Conservation (phyloP, 2,797 vertebrate species). For the Melopsittacus undulatus region DNA sequence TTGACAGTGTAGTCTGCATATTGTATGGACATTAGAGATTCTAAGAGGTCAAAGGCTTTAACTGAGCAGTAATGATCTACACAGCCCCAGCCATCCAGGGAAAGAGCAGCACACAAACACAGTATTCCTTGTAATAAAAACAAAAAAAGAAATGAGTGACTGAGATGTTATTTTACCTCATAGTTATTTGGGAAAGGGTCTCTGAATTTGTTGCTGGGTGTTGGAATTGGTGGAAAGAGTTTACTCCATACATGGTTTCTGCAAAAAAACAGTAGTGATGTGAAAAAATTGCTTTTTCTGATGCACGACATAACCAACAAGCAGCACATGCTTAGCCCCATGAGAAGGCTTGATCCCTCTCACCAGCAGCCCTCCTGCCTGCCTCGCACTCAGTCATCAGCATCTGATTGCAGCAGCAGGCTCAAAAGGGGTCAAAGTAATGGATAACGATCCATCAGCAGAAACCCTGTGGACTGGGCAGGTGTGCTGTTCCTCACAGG, state of each 20-base stretch:
- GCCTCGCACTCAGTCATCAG: accelerated
- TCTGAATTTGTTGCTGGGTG: slow-evolving; percentile 64
- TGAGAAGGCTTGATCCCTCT: not conserved
- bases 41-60: not conserved
- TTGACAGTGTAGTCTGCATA: not conserved
- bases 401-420: not conserved
- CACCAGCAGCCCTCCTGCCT: not conserved
- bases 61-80: not conserved
- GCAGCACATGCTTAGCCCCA: accelerated
- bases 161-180: slow-evolving; percentile 48
- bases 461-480: not conserved
- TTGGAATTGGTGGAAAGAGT: slow-evolving; percentile 74
- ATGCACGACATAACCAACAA: accelerated
- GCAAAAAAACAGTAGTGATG: not conserved
- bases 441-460: accelerated
- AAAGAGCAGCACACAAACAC: not conserved
- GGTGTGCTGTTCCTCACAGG: accelerated
- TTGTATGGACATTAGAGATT: not conserved
- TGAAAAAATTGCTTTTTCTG: not conserved
- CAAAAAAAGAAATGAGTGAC: too few species aligned
- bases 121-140: not conserved
- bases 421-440: not conserved
- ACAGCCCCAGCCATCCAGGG: not conserved
- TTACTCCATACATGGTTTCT: slow-evolving; percentile 66
- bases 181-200: slow-evolving; percentile 38